Evolutionary conservation across 2,888 invertebrate genomes (phyloP).

Genomic region (Folsomia manolachei): DNA sequence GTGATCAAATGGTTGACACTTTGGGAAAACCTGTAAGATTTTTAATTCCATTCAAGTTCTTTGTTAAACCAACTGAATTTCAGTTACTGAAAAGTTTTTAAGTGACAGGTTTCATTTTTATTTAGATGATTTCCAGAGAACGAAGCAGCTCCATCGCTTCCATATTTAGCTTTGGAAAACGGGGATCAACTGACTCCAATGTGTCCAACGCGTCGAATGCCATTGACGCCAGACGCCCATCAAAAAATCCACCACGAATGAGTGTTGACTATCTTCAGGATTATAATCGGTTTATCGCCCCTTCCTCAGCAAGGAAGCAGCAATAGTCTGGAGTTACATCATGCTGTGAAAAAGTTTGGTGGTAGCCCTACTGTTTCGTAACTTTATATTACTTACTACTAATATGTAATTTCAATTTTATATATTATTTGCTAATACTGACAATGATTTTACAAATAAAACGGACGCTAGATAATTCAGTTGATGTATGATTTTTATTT

Average conservation of each 20-base stretch:
- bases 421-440: too few relatives aligned
- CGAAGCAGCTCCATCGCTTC: neutral
- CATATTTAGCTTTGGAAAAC: neutral
- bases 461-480: too few relatives aligned
- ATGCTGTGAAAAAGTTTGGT: too few relatives aligned
- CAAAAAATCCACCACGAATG: neutral
- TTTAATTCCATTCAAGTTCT: neutral
- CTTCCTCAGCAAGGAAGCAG: neutral
- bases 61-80: neutral
- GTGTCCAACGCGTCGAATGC: neutral
- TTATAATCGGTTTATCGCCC: neutral
- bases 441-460: too few relatives aligned
- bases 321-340: too few relatives aligned
- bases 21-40: neutral
- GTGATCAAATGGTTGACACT: neutral
- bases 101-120: too few relatives aligned
- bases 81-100: too few relatives aligned
- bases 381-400: too few relatives aligned
- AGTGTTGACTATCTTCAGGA: neutral
- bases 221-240: neutral
- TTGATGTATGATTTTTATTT: too few relatives aligned
- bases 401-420: too few relatives aligned
- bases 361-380: too few relatives aligned
- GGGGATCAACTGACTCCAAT: neutral
- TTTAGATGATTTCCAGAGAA: slow-evolving; percentile 2